A percentile compares a stretch with the other conserved stretches of the same genome.
phyloP scores from a whole-genome alignment of 2,113 vertebrate genomes.

The Cygnus atratus region DNA sequence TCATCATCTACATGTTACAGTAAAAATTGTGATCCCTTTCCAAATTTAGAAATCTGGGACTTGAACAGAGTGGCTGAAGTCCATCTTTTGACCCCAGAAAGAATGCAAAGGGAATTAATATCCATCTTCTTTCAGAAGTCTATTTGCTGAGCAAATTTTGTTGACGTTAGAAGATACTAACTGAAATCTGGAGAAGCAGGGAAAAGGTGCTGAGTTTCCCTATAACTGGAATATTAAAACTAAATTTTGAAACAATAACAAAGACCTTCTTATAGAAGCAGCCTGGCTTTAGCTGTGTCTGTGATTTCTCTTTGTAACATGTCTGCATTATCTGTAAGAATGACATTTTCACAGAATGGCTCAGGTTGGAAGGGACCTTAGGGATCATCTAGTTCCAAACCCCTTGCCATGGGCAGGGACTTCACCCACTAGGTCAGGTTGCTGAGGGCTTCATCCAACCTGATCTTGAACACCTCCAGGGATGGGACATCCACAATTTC shows the following conservation, averaged over 20 bases:
- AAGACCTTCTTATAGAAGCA: background rate
- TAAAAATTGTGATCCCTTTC: conserved; percentile 46
- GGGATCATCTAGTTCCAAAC: too few relatives aligned
- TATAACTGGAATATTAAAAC: background rate
- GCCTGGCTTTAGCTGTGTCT: background rate
- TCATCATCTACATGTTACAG: conserved; percentile 39
- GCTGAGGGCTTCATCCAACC: too few relatives aligned
- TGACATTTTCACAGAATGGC: background rate
- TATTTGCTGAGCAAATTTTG: background rate
- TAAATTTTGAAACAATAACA: background rate
- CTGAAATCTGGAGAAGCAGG: background rate
- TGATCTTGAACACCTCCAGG: too few relatives aligned
- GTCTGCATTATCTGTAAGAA: background rate
- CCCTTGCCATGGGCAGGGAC: too few relatives aligned
- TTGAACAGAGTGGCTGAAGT: conserved; percentile 23
- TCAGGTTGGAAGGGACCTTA: too few relatives aligned
- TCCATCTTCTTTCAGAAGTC: background rate
- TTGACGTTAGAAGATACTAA: background rate
- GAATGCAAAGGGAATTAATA: background rate
- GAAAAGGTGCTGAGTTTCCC: background rate
- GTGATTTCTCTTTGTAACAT: background rate
- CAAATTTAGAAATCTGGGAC: conserved; percentile 35
- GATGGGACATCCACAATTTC: too few relatives aligned
- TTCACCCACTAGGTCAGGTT: too few relatives aligned
- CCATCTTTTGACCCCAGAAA: conserved; percentile 32